phyloP scores from a whole-genome alignment of 2,888 invertebrate genomes.

The Aphrophora alni region DNA sequence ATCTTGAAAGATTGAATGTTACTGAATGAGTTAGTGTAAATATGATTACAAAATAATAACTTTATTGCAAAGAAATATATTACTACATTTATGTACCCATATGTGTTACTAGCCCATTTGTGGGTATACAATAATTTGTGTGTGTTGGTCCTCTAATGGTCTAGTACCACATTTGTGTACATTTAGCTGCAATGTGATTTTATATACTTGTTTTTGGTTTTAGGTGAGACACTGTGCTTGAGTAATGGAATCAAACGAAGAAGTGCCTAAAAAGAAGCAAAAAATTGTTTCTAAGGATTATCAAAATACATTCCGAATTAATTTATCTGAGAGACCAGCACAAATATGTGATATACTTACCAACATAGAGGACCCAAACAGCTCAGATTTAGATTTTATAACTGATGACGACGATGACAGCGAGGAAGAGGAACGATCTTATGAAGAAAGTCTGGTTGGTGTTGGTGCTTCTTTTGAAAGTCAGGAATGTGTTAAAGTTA shows the following conservation, averaged over 20 bases:
- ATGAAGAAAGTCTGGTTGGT: background rate
- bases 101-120: background rate
- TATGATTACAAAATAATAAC: too few relatives aligned
- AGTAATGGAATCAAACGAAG: too few relatives aligned
- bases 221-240: background rate
- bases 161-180: constrained; percentile 11
- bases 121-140: background rate
- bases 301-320: background rate
- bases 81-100: background rate
- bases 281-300: too few relatives aligned
- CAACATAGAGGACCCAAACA: background rate
- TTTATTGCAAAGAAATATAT: too few relatives aligned
- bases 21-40: too few relatives aligned
- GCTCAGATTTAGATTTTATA: background rate
- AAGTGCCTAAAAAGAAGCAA: too few relatives aligned
- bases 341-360: background rate
- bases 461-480: background rate
- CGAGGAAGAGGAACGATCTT: too few relatives aligned
- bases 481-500: too few relatives aligned
- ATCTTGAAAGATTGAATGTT: too few relatives aligned
- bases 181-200: background rate
- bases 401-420: background rate
- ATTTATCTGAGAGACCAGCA: background rate
- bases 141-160: too few relatives aligned
- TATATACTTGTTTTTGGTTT: too few relatives aligned